Conservation (phyloP, 2,113 vertebrate species). For the Alligator mississippiensis region DNA sequence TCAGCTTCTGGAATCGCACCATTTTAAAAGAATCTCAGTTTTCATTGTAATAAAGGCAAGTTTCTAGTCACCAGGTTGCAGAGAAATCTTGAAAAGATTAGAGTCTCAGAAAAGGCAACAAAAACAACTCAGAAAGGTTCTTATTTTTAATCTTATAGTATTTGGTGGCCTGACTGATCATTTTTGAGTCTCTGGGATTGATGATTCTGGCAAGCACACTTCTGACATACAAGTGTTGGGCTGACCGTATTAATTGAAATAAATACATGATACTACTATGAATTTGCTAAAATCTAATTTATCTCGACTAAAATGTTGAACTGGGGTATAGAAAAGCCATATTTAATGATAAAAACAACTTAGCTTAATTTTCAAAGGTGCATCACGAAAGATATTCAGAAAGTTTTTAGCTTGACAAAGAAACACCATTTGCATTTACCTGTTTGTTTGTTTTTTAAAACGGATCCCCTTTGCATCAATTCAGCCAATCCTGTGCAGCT, state of each 20-base stretch:
- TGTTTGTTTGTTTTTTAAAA: too few species aligned
- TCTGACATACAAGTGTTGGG: background rate
- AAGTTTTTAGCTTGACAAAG: too few species aligned
- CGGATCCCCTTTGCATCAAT: too few species aligned
- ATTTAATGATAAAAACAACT: background rate
- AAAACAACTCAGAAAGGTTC: background rate
- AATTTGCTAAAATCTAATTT: background rate
- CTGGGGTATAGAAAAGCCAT: background rate
- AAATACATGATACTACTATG: background rate
- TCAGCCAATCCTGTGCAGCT: too few species aligned
- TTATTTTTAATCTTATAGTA: background rate
- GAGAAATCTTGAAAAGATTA: background rate
- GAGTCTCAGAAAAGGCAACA: background rate
- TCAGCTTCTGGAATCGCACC: background rate
- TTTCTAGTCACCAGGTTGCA: background rate
- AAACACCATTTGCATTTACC: too few species aligned
- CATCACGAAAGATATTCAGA: too few species aligned
- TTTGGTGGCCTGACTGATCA: background rate
- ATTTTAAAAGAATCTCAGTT: background rate
- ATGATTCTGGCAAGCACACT: background rate
- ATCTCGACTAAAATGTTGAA: background rate
- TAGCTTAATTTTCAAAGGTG: background rate
- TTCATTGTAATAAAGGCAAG: background rate
- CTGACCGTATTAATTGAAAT: background rate
- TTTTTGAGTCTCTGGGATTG: background rate